Base-by-base conservation (phyloP, 1,140 invertebrate species). In the Druon quercuslanigerum region DNA sequence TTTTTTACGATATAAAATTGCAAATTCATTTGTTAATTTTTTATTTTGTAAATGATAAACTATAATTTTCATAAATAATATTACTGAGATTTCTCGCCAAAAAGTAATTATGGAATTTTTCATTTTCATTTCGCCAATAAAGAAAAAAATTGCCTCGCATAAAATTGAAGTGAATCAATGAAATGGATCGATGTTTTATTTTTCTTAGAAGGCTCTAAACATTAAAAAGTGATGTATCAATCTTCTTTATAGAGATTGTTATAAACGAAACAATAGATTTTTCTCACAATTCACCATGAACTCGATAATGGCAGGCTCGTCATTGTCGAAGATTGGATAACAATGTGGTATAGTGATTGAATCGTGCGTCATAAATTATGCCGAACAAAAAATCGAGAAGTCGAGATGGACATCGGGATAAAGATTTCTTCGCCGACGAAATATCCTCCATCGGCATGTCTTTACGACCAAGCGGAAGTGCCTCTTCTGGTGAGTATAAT, bases 381-480 rank as follows among this genome's bases (percentile, higher is more conserved):
- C 90, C 91, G 82, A 87, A 90, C 84, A 91, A 92, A 87, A 89
- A 85, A 83, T 78, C 81, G 25, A 86, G 79, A 71, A 87, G 81
- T 80, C 88, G 88, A 72, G 84, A 91, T 88, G 90, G 86, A 85
- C 84, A 85, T 76, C 85, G 87, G 78, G 86, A 89, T 50, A 91
- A 88, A 78, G 88, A 91, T 82, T 87, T 86, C 82, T 89, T 89
- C 84, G 93, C 93, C 84, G 93, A 93, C 74, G 94, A 95, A 91
- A 95, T 95, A 90, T 95, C 92, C 85, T 94, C 94, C 82, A 95
- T 95, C 84, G 94, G 94, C 85, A 95, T 95, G 94, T 92, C 92
- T 71, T 92, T 95, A 82, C 93, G 92, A 81, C 93, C 93, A 76
- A 94, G 94, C 79, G 92, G 93, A 84, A 95, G 94, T 91, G 92